Evolutionary conservation across 2,797 vertebrate genomes (phyloP), one percentile per base, ranked within the genome.

Genomic region (Leucoraja ocellata): DNA sequence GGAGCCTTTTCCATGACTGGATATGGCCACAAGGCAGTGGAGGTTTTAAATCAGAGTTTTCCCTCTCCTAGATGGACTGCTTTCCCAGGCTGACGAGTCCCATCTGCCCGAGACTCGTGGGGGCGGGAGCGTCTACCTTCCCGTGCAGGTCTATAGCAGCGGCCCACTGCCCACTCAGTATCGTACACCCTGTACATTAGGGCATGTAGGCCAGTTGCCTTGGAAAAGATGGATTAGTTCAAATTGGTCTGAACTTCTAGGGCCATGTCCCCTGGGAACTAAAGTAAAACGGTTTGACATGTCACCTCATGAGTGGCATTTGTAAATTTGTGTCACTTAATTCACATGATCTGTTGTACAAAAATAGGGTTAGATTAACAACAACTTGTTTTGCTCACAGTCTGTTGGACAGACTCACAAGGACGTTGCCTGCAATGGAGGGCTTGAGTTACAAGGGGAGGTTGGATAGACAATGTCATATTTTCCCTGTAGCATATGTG

Each of bases 281-380:
- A 88, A 88, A 68, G 65, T 65, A 88, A 88, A 88, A 36, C n/a
- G 68, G 63, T 14, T 88, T 36, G 63, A 68, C 6, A 88, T 88
- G 61, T 68, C 14, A 63, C 61, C 54, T 8, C 63, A 6, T 88
- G 84, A 88, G n/a, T 88, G 61, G 65, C 61, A 23, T 88, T 68
- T 65, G 61, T 88, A 88, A 32, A 68, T 88, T 88, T 65, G 61
- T 68, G 61, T 65, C 63, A 36, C 0, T 68, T 88, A 21, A 88
- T 88, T 36, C 61, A 46, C 46, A 3, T 46, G 46, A 46, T 46
- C 46, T 46, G 46, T 46, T 46, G 46, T 4, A 46, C 46, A 46
- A 3, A 46, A 46, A 46, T 46, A 46, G 84, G 14, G 61, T 88
- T 63, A 32, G 16, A 68, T 68, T 36, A 63, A 88, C 36, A 63